Evolutionary conservation across 1,140 invertebrate species (phyloP), one percentile per base, ranked within the genome.

Genomic region (Lerema accius): DNA sequence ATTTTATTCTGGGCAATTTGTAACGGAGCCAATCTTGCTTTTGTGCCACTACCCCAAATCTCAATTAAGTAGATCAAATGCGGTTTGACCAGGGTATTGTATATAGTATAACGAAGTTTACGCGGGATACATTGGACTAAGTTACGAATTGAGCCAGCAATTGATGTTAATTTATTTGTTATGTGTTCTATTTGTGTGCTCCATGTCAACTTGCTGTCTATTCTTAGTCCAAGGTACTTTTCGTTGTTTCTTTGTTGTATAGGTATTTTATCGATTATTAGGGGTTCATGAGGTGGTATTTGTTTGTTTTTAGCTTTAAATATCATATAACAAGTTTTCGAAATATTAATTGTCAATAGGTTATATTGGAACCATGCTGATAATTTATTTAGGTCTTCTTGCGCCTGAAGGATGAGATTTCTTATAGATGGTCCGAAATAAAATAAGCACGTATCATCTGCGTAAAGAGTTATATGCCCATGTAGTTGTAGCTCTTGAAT

Each of bases 161-260:
- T 11, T 6, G 43, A 28, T 49, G 14, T 6, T 3, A 63, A 13
- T 56, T 61, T 46, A 4, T 11, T 32, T n/a, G 37, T 60, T 23
- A 45, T 13, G 39, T 19, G 26, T 26, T 58, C 23, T 15, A 56
- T 56, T 9, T 56, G 53, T 32, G 9, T 14, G 11, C 45, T 45
- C 40, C 53, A 56, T n/a, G 17, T 56, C n/a, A 56, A 16, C 11
- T 14, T 19, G 17, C 23, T 17, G 15, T 49, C 58, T 11, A 49
- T 37, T 23, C 45, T n/a, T 11, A 64, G 23, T 26, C 62, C 62
- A 1, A 64, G 37, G 39, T 64, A 64, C 56, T 58, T 64, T 64
- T 64, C 62, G 16, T n/a, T 40, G 13, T 37, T 15, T 58, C 28
- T 40, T 56, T 56, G 16, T 49, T 56, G 14, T 16, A 56, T 10